Evolutionary conservation across 2,888 invertebrate species (phyloP), one percentile per base, ranked within the genome.

Genomic region (Tetragonisca angustula): DNA sequence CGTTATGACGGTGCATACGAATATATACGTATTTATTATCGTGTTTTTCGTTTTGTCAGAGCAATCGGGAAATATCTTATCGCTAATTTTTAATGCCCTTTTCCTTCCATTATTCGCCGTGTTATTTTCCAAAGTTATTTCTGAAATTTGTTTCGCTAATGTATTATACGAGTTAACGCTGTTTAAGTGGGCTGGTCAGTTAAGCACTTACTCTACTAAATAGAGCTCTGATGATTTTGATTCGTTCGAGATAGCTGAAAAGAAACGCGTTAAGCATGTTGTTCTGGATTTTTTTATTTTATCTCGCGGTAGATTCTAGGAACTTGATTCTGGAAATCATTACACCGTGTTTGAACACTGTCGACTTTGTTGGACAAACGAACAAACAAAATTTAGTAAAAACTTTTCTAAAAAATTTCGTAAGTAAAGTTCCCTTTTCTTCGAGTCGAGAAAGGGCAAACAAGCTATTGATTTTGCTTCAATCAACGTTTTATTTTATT

Each of bases 401-500:
- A 32, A 32, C 32, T 32, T 32, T 32, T 32, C 43, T 43, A 43
- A 43, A 43, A 43, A 43, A 36, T 43, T 43, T 9, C 36, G 36
- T 36, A 9, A 36, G 36, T 32, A 67, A 67, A 9, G n/a, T 67
- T 67, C 24, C 2, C 36, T 9, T 9, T 32, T 11, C 5, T 13
- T 64, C 4, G 2, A 13, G 13, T 5, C 15, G 11, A 19, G 24
- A 24, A 68, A 19, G 17, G 13, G 19, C 6, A 49, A 72, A 9
- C 4, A 21, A 32, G 0, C 65, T 67, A 69, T 76, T 50, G 69
- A 69, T 76, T 43, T n/a, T n/a, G n/a, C 27, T 50, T 49, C 50
- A 61, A 43, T 61, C 15, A 76, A 27, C 21, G 17, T 61, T 59
- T 50, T 68, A 61, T 76, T 76, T 61, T 50, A 61, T 32, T 69